Evolutionary conservation across 2,888 invertebrate species (phyloP).

Genomic region (Orthosia gothica): DNA sequence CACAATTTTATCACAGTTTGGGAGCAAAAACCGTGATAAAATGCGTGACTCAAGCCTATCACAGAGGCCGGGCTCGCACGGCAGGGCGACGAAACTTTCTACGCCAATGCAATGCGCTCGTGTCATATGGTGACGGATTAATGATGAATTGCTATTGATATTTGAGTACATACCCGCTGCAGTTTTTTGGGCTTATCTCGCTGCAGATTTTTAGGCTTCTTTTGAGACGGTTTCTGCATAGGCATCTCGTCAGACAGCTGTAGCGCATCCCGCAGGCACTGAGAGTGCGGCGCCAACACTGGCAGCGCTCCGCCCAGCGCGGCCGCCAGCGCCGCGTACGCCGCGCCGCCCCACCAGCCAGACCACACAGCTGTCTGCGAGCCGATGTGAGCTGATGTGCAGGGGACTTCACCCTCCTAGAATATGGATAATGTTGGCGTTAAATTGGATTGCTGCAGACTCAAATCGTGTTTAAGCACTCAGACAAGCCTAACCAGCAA

Average conservation of each 20-base stretch:
- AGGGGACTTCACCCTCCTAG: conserved; percentile 84
- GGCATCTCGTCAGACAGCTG: conserved; percentile 92
- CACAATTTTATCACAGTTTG: too few species aligned
- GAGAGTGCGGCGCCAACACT: conserved; percentile 94
- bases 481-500: neutral
- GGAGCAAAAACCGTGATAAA: too few species aligned
- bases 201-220: conserved; percentile 93
- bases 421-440: conserved; percentile 89
- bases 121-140: neutral
- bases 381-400: conserved; percentile 93
- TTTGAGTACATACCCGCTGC: conserved; percentile 92
- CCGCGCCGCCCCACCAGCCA: conserved; percentile 95
- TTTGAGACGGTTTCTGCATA: conserved; percentile 78
- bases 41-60: too few species aligned
- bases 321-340: conserved; percentile 88
- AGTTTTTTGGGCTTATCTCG: conserved; percentile 93
- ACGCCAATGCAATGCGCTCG: neutral
- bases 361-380: conserved; percentile 93
- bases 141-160: neutral
- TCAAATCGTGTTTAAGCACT: neutral
- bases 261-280: conserved; percentile 92
- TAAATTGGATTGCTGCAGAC: neutral
- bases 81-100: too few species aligned
- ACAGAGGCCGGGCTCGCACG: too few species aligned
- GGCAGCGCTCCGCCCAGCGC: conserved; percentile 93